A percentile compares a stretch with the other conserved stretches of the same genome.
These are phyloP conservation scores for Octonoba sinensis DNA, from an alignment of 2,888 invertebrate genomes.

Conservation along the genomic window DNA sequence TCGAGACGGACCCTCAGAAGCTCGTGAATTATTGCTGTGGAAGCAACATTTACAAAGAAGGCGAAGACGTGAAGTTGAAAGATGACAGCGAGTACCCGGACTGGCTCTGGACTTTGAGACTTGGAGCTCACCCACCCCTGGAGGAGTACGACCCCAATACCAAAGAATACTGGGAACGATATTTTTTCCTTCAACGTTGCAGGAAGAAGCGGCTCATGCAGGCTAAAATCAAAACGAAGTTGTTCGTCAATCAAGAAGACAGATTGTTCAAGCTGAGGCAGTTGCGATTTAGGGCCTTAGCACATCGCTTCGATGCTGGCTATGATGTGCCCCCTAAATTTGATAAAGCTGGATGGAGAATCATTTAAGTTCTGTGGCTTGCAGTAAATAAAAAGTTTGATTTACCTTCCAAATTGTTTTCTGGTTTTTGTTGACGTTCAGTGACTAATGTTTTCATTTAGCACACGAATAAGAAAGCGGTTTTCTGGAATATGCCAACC, in stretches of 20 bases:
- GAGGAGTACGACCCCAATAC: slow-evolving; percentile 83
- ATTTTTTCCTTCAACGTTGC: slow-evolving; percentile 27
- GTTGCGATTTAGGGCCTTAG: slow-evolving; percentile 58
- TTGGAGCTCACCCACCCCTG: slow-evolving; percentile 77
- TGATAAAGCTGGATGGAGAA: slow-evolving; percentile 49
- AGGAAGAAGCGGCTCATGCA: slow-evolving; percentile 11
- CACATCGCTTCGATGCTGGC: slow-evolving; percentile 52
- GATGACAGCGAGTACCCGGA: slow-evolving; percentile 88
- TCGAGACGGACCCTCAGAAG: slow-evolving; percentile 85
- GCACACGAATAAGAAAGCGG: too few species aligned
- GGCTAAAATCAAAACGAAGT: slow-evolving; percentile 3
- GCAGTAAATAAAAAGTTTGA: too few species aligned
- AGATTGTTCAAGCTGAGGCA: slow-evolving; percentile 43
- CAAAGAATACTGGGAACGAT: slow-evolving; percentile 84
- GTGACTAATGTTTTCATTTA: too few species aligned
- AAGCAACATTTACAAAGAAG: slow-evolving; percentile 82
- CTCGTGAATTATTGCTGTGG: slow-evolving; percentile 86
- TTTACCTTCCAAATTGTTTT: too few species aligned
- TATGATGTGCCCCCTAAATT: slow-evolving; percentile 36
- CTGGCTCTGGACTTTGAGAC: slow-evolving; percentile 87
- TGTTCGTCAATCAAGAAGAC: slow-evolving; percentile 46
- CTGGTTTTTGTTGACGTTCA: too few species aligned
- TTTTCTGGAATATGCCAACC: too few species aligned
- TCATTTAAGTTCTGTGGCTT: slow-evolving; percentile 1
- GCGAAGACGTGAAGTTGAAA: slow-evolving; percentile 82